These are phyloP conservation scores for Myrmecophaga tridactyla DNA, from an alignment of 2,113 vertebrate genomes.

Conservation along the genomic window DNA sequence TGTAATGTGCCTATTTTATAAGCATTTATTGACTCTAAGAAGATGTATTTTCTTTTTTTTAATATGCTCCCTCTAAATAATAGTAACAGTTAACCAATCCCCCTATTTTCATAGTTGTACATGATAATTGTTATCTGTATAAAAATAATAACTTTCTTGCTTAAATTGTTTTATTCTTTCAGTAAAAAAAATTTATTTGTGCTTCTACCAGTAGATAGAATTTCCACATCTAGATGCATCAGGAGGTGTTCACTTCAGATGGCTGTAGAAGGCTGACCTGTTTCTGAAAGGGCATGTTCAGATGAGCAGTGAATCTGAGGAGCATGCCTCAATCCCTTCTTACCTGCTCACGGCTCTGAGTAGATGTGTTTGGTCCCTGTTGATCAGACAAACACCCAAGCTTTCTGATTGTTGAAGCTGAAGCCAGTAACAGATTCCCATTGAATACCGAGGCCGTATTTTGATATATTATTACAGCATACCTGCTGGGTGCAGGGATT, in stretches of 20 bases:
- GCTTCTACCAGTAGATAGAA: neutral
- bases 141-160: conserved; percentile 2
- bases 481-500: neutral
- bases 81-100: neutral
- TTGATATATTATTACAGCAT: neutral
- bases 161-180: conserved; percentile 18
- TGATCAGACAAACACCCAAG: neutral
- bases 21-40: neutral
- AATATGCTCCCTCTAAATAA: neutral
- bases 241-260: neutral
- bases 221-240: neutral
- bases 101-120: neutral
- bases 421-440: neutral
- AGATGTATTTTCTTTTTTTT: neutral
- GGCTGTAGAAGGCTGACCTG: neutral
- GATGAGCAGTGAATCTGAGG: neutral
- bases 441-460: neutral
- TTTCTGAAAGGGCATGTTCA: neutral
- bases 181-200: neutral
- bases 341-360: neutral
- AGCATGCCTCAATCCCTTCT: neutral
- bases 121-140: neutral
- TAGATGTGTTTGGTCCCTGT: neutral
- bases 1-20: neutral
- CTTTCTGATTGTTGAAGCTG: neutral